Base-by-base conservation (phyloP, 2,888 invertebrate species). In the Epistrophe grossulariae region DNA sequence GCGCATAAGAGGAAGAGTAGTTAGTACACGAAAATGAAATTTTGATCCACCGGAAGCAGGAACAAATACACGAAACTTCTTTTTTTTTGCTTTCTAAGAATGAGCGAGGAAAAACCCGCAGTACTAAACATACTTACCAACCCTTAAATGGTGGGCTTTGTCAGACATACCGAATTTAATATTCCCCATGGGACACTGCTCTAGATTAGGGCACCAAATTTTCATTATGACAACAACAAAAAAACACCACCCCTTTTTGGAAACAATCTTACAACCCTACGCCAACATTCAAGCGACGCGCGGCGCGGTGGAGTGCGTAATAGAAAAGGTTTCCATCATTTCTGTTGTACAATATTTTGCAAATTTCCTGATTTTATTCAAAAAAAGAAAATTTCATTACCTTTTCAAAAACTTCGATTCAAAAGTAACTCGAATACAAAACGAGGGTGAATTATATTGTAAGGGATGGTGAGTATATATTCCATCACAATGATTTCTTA, bases 381-480 rank as follows among this genome's bases (percentile, higher is more conserved):
- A 66, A 80, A 38, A 74, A 48, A 3, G 82, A 79, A 82, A 82
- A 87, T 87, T 87, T 82, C 82, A 87, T 87, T 87, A 87, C 74
- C 60, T 59, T 55, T 64, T 45, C 35, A 24, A 57, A 50, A 78
- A 52, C 35, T 55, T 35, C 15, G 17, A 48, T 40, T 40, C 48
- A 68, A 68, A 55, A 70, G 70, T 43, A 40, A 70, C 70, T 35
- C 40, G 55, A 62, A 28, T 48, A 24, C 55, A 48, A 19, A 72
- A 70, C 76, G 24, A 74, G 85, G 81, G 85, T 81, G 78, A 68
- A 74, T 79, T 64, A 70, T 38, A 70, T 38, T 81, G 17, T 10
- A 55, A 55, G 55, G 55, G 55, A 55, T 31, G 55, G 5, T 55
- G 13, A 15, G 55, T 3, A 17, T 68, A 3, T 48, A 55, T 40